These are phyloP conservation scores for Microtus oregoni DNA, from an alignment of 2,113 vertebrate genomes.

Conservation along the genomic window DNA sequence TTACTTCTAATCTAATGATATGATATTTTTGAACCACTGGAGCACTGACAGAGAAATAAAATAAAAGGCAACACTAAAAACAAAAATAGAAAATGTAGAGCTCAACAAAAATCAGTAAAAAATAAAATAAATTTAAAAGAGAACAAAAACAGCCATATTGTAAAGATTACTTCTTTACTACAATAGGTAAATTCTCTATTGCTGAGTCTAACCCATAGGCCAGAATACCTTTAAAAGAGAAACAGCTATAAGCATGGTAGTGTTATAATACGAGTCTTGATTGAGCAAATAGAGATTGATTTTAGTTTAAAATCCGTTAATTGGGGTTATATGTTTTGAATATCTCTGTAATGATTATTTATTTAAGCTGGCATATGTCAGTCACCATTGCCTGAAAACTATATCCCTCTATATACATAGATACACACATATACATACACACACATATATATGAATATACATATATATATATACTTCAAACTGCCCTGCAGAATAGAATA, in stretches of 20 bases:
- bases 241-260: not conserved
- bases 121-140: too few species aligned
- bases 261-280: not conserved
- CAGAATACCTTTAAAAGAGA: not conserved
- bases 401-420: too few species aligned
- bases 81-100: not conserved
- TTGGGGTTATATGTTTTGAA: not conserved
- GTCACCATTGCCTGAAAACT: not conserved
- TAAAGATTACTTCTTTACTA: not conserved
- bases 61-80: not conserved
- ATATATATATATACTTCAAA: not conserved
- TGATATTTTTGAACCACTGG: not conserved
- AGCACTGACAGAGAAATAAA: not conserved
- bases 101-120: too few species aligned
- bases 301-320: conserved; percentile 36
- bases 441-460: too few species aligned
- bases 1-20: conserved; percentile 2
- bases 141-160: not conserved
- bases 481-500: not conserved
- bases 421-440: too few species aligned
- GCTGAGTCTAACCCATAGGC: not conserved
- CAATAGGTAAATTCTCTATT: not conserved
- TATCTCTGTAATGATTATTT: conserved; percentile 39
- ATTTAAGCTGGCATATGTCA: not conserved
- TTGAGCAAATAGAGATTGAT: not conserved